A percentile compares a stretch with the other conserved stretches of the same genome.
phyloP scores from a whole-genome alignment of 2,797 vertebrate species.

The Microcaecilia unicolor region DNA sequence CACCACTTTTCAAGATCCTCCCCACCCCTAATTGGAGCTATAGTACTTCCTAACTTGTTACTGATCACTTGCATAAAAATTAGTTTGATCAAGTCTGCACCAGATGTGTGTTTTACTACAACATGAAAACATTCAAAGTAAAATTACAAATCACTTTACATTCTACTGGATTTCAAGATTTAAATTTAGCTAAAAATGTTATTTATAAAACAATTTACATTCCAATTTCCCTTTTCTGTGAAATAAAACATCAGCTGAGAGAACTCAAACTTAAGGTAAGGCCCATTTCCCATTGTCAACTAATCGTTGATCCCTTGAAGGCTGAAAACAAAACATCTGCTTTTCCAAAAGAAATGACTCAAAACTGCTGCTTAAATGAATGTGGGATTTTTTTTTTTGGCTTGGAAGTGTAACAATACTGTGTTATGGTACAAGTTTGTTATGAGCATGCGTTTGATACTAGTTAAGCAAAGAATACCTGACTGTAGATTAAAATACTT shows the following conservation, averaged over 20 bases:
- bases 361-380: slow-evolving; percentile 44
- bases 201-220: slow-evolving; percentile 28
- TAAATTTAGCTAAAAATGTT: slow-evolving; percentile 17
- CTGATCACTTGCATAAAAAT: slow-evolving; percentile 37
- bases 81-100: slow-evolving; percentile 13
- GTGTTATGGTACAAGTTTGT: slow-evolving; percentile 52
- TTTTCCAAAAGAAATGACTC: slow-evolving; percentile 41
- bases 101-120: slow-evolving; percentile 35
- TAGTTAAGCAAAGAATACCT: slow-evolving; percentile 17
- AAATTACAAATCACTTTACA: slow-evolving; percentile 29
- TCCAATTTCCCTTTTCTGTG: slow-evolving; percentile 42
- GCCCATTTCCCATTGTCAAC: slow-evolving; percentile 42
- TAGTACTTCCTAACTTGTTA: slow-evolving; percentile 22
- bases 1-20: slow-evolving; percentile 31
- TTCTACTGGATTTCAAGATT: slow-evolving; percentile 22
- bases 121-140: slow-evolving; percentile 33
- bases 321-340: slow-evolving; percentile 31
- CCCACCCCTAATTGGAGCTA: slow-evolving; percentile 19
- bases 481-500: slow-evolving; percentile 34
- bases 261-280: slow-evolving; percentile 38
- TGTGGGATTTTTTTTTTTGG: too few relatives aligned
- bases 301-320: slow-evolving; percentile 20
- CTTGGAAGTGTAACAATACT: slow-evolving; percentile 58
- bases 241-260: slow-evolving; percentile 36
- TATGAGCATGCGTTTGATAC: slow-evolving; percentile 41